Conservation (phyloP, 1,140 invertebrate species). For the Trinorchestia longiramus region DNA sequence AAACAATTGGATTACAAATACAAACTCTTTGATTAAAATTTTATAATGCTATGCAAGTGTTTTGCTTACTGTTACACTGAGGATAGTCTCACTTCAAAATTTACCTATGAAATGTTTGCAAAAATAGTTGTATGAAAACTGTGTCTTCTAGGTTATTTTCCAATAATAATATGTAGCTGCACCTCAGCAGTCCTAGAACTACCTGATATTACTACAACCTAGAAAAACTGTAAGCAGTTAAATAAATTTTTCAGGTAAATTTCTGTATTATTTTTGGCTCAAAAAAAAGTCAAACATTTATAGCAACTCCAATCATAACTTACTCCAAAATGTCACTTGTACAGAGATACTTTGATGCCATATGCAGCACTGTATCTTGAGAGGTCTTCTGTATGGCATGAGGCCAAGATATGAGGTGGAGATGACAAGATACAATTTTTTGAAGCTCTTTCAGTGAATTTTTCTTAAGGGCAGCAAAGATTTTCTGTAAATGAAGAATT, state of each 20-base stretch:
- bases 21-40: not conserved
- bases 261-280: not conserved
- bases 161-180: not conserved
- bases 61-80: not conserved
- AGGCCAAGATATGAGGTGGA: not conserved
- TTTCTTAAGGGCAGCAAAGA: constrained; percentile 3
- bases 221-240: not conserved
- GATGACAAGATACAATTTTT: not conserved
- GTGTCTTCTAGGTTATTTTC: not conserved
- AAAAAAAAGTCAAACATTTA: not conserved
- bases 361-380: constrained; percentile 18
- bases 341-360: not conserved
- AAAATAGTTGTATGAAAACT: too few relatives aligned
- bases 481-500: not conserved
- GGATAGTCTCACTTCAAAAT: too few relatives aligned
- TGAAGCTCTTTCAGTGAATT: not conserved
- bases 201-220: not conserved
- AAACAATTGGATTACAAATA: too few relatives aligned
- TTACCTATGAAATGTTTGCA: too few relatives aligned
- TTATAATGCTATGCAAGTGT: not conserved
- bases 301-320: not conserved
- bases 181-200: not conserved
- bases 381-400: not conserved
- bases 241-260: not conserved
- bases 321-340: not conserved